Conservation (phyloP, 2,113 vertebrate species). For the Nipponia nippon region DNA sequence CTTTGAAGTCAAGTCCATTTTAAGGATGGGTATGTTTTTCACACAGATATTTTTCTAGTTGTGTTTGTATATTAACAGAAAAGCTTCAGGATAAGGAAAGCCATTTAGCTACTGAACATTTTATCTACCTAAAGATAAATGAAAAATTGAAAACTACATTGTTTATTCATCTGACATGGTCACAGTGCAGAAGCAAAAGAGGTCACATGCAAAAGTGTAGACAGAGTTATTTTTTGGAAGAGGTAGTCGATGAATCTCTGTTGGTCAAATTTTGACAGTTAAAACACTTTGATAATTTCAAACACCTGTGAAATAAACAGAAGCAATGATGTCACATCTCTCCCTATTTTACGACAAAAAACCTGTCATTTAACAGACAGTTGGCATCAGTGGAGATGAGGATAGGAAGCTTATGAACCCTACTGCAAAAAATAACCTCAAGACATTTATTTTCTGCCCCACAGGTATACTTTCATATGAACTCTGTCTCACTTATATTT, state of each 20-base stretch:
- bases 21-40: not conserved
- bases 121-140: not conserved
- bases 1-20: not conserved
- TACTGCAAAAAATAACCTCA: not conserved
- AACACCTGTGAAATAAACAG: not conserved
- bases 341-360: not conserved
- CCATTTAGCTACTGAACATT: not conserved
- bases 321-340: not conserved
- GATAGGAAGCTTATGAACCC: not conserved
- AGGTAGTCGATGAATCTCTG: not conserved
- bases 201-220: not conserved
- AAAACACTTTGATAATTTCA: not conserved
- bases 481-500: constrained; percentile 49
- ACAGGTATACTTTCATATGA: constrained; percentile 26
- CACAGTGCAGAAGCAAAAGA: not conserved
- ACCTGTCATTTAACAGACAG: not conserved
- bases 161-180: not conserved
- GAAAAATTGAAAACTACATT: not conserved
- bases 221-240: not conserved
- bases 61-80: not conserved
- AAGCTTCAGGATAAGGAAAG: not conserved
- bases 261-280: not conserved
- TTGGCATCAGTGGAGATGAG: not conserved
- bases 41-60: not conserved
- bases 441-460: constrained; percentile 55